These are phyloP conservation scores for Zalophus californianus DNA, from an alignment of 2,797 vertebrate species.

Conservation along the genomic window DNA sequence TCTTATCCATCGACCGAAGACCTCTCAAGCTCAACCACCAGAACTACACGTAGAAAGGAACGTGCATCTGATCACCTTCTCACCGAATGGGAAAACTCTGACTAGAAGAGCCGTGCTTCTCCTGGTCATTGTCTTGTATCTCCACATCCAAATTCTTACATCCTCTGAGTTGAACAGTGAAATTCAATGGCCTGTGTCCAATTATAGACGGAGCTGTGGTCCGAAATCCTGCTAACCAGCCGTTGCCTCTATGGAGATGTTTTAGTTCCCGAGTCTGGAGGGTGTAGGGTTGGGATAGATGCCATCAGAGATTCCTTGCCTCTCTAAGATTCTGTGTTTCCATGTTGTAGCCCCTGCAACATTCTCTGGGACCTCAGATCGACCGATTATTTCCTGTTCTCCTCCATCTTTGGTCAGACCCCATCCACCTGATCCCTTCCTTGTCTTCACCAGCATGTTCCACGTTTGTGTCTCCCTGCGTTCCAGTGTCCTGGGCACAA, in stretches of 20 bases:
- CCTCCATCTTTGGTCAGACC: background rate
- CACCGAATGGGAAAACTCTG: too few species aligned
- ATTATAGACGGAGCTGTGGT: accelerated
- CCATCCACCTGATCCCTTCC: too few species aligned
- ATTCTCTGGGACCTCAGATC: background rate
- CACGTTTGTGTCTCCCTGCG: accelerated
- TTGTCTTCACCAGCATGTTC: background rate
- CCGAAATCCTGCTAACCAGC: accelerated
- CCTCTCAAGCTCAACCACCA: too few species aligned
- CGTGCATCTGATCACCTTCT: accelerated
- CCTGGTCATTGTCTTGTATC: accelerated
- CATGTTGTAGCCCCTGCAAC: background rate
- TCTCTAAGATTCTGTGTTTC: background rate
- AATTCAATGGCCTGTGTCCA: accelerated
- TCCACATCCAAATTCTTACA: background rate
- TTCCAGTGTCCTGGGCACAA: background rate
- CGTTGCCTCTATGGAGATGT: accelerated
- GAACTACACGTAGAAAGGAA: accelerated
- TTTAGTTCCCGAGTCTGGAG: too few species aligned
- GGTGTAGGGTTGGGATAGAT: background rate
- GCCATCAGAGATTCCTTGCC: background rate
- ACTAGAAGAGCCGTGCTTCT: accelerated
- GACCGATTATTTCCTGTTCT: background rate
- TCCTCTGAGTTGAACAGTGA: accelerated
- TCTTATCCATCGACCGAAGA: background rate